A percentile compares a stretch with the other conserved stretches of the same genome.
Conservation (phyloP, 1,140 invertebrate genomes). For the Uloborus diversus region DNA sequence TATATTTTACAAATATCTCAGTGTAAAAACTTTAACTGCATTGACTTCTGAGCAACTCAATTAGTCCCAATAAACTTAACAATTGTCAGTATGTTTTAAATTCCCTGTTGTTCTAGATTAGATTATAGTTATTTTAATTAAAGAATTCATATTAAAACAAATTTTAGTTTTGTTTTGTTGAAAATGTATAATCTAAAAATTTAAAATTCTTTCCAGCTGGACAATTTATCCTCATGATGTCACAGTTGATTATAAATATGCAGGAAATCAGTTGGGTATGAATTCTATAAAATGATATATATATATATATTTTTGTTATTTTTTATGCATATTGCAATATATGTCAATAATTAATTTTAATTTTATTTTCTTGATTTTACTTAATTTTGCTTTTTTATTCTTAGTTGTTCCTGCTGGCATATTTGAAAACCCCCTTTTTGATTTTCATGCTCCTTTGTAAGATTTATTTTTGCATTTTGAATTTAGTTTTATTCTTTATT, state of each 20-base stretch:
- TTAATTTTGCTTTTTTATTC: not conserved
- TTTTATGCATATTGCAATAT: not conserved
- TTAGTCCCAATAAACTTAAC: too few relatives aligned
- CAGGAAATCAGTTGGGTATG: conserved; percentile 40
- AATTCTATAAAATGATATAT: not conserved
- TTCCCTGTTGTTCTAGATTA: too few relatives aligned
- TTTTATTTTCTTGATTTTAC: not conserved
- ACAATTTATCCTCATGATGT: conserved; percentile 24
- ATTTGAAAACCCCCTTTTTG: conserved; percentile 34
- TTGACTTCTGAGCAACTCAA: too few relatives aligned
- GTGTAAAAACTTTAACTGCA: too few relatives aligned
- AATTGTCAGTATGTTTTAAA: too few relatives aligned
- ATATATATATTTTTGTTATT: not conserved
- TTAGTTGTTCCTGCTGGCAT: conserved; percentile 52
- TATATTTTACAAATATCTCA: too few relatives aligned
- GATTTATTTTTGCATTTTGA: not conserved
- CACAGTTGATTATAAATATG: conserved; percentile 21
- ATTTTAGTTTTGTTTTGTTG: not conserved
- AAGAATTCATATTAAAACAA: not conserved
- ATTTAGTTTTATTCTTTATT: not conserved
- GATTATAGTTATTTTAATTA: not conserved
- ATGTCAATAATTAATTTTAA: not conserved
- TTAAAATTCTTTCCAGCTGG: conserved; percentile 39
- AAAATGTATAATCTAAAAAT: not conserved
- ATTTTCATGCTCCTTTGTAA: conserved; percentile 35